These are phyloP conservation scores for Vulpes vulpes DNA, from an alignment of 2,113 vertebrate genomes.

Conservation along the genomic window DNA sequence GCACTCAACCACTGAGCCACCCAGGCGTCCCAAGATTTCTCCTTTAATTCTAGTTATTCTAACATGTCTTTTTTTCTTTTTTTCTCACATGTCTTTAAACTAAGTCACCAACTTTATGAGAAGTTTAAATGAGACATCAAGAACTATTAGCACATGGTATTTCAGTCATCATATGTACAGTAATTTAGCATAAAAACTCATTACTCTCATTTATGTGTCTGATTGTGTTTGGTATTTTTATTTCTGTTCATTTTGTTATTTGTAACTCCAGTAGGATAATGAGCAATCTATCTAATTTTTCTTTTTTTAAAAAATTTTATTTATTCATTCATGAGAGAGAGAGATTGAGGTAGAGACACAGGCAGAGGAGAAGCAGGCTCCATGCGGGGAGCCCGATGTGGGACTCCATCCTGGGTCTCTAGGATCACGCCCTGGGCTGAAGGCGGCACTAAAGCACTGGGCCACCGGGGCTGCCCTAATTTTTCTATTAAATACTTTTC, in stretches of 20 bases:
- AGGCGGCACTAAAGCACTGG: too few species aligned
- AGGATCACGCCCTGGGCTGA: too few species aligned
- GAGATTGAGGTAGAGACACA: too few species aligned
- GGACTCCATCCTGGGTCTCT: too few species aligned
- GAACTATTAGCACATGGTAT: background rate
- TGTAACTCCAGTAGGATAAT: conserved; percentile 46
- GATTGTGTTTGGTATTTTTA: conserved; percentile 63
- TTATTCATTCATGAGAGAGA: too few species aligned
- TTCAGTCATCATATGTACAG: background rate
- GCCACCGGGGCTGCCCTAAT: background rate
- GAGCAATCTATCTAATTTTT: background rate
- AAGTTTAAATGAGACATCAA: conserved; percentile 45
- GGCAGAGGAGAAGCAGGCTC: too few species aligned
- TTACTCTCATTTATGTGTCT: conserved; percentile 19
- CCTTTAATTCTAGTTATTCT: conserved; percentile 30
- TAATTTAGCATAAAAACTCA: conserved; percentile 16
- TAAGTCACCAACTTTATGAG: conserved; percentile 32
- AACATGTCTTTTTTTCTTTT: background rate
- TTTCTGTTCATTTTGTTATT: conserved; percentile 60
- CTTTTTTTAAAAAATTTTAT: too few species aligned
- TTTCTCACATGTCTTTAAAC: background rate
- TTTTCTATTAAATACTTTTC: conserved; percentile 25
- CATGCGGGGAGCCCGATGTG: too few species aligned
- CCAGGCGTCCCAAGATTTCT: background rate
- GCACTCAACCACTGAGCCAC: too few species aligned